Evolutionary conservation across 2,113 vertebrate genomes (phyloP).

Genomic region (Grammomys dolichurus): DNA sequence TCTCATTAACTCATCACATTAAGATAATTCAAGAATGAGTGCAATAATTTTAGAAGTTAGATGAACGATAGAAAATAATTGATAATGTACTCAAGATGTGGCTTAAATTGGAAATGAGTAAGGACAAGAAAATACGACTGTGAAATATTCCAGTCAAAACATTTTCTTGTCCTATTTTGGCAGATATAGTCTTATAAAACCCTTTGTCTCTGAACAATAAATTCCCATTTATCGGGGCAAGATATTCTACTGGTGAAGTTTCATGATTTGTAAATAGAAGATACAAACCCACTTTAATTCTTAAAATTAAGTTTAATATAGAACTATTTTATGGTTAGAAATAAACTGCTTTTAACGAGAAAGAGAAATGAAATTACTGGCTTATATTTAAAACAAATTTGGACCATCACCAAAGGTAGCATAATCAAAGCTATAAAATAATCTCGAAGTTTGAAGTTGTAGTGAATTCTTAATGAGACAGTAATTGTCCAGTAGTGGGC

Average conservation of each 20-base stretch:
- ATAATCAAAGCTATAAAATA: neutral
- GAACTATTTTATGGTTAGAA: neutral
- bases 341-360: neutral
- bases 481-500: accelerated
- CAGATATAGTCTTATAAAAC: neutral
- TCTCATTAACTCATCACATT: neutral
- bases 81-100: neutral
- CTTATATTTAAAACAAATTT: conserved; percentile 51
- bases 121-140: neutral
- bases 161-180: neutral
- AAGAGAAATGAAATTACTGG: conserved; percentile 28
- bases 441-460: conserved; percentile 11
- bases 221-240: neutral
- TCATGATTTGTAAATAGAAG: neutral
- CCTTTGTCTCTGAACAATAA: neutral
- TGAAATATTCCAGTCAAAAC: neutral
- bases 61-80: neutral
- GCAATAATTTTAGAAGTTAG: neutral
- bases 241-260: neutral
- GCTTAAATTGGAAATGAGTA: neutral
- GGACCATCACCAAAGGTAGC: neutral
- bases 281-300: neutral
- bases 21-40: neutral
- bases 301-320: neutral
- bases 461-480: neutral